Conservation (phyloP, 2,113 vertebrate genomes). For the Eudorcas thomsonii region DNA sequence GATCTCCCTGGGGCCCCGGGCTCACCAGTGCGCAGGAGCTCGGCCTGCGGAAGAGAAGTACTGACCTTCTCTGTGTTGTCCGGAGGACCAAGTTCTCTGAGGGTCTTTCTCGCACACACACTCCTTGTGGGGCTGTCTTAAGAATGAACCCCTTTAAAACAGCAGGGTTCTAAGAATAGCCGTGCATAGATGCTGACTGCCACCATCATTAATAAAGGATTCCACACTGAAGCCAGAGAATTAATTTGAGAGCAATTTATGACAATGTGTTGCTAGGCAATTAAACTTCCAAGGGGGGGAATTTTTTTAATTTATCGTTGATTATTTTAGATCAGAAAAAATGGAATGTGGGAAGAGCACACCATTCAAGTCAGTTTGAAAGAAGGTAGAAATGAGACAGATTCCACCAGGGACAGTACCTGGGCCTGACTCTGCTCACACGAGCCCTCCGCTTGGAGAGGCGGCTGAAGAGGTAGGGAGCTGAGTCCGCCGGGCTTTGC, state of each 20-base stretch:
- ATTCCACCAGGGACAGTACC: background rate
- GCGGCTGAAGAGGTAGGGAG: background rate
- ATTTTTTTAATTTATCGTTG: background rate
- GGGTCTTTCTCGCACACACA: background rate
- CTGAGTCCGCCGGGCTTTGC: background rate
- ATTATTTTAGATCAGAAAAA: conserved; percentile 34
- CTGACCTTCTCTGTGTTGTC: background rate
- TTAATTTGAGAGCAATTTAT: conserved; percentile 62
- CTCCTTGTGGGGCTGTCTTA: background rate
- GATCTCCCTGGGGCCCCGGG: background rate
- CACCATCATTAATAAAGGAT: conserved; percentile 41
- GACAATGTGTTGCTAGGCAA: conserved; percentile 55
- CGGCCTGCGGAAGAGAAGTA: background rate
- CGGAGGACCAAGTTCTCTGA: background rate
- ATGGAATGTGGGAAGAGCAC: background rate
- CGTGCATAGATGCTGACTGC: background rate
- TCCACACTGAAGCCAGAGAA: conserved; percentile 47
- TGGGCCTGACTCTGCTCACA: background rate
- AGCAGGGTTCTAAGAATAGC: conserved; percentile 49
- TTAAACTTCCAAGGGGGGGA: conserved; percentile 22
- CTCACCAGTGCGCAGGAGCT: background rate
- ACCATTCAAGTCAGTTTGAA: background rate
- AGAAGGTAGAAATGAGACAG: background rate
- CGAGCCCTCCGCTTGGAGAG: rapidly evolving
- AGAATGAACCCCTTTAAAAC: background rate